Percentiles rank a stretch among this genome's conserved stretches.
Conservation (phyloP, 2,113 vertebrate species). For the Brachionichthys hirsutus region DNA sequence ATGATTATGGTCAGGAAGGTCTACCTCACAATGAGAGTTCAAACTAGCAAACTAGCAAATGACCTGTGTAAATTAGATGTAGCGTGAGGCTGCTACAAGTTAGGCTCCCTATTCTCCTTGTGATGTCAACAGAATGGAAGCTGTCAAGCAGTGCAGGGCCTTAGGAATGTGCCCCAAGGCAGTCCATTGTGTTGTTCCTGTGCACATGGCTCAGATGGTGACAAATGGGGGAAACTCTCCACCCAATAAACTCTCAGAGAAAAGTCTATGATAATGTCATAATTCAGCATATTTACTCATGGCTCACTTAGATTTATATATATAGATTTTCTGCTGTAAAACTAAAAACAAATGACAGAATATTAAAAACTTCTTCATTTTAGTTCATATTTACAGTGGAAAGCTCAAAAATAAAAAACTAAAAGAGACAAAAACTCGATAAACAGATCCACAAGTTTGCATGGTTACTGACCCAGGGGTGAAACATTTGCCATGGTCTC, state of each 20-base stretch:
- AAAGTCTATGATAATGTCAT: constrained; percentile 29
- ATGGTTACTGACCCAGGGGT: too few relatives aligned
- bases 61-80: constrained; percentile 71
- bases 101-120: constrained; percentile 61
- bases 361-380: too few relatives aligned
- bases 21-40: constrained; percentile 59
- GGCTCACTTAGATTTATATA: too few relatives aligned
- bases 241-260: too few relatives aligned
- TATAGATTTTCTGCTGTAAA: too few relatives aligned
- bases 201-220: constrained; percentile 32
- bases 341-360: too few relatives aligned
- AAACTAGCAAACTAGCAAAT: constrained; percentile 53
- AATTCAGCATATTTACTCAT: constrained; percentile 14
- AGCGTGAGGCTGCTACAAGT: constrained; percentile 62
- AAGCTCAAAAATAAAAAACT: too few relatives aligned
- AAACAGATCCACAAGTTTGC: too few relatives aligned
- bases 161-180: constrained; percentile 49
- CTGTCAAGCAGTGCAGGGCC: constrained; percentile 47
- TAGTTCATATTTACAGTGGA: too few relatives aligned
- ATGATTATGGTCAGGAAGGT: constrained; percentile 59
- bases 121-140: constrained; percentile 66
- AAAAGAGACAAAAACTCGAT: too few relatives aligned
- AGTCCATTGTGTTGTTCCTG: constrained; percentile 54
- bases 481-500: too few relatives aligned
- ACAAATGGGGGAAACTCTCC: constrained; percentile 11